phyloP scores from a whole-genome alignment of 2,113 vertebrate genomes.

The Naja naja region DNA sequence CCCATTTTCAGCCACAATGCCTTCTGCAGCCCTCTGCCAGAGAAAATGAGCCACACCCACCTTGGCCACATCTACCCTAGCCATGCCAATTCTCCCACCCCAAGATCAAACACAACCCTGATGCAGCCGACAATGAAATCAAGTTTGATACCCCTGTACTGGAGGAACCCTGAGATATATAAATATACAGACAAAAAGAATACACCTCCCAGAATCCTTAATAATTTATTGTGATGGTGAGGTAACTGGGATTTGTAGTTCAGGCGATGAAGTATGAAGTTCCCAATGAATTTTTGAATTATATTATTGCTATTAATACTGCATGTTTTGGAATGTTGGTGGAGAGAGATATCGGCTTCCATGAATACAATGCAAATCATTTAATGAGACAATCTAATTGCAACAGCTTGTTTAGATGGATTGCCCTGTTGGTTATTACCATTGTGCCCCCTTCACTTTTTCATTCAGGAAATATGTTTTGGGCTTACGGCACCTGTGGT shows the following conservation, averaged over 20 bases:
- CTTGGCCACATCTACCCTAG: too few relatives aligned
- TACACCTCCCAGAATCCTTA: not conserved
- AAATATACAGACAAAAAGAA: not conserved
- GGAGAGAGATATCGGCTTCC: not conserved
- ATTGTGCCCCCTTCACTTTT: not conserved
- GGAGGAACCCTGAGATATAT: not conserved
- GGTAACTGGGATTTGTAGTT: not conserved
- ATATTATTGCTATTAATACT: not conserved
- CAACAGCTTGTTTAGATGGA: not conserved
- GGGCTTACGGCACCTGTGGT: not conserved
- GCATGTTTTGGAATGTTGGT: not conserved
- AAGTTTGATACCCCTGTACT: not conserved
- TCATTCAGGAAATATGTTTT: not conserved
- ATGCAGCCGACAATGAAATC: too few relatives aligned
- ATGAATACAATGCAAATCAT: not conserved
- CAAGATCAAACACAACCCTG: too few relatives aligned
- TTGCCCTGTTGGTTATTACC: not conserved
- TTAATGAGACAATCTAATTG: not conserved
- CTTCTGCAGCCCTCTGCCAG: too few relatives aligned
- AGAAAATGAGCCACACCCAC: too few relatives aligned
- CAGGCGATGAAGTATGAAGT: not conserved
- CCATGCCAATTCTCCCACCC: too few relatives aligned
- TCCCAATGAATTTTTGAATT: not conserved
- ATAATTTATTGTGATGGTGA: not conserved
- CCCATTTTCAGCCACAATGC: too few relatives aligned